A percentile compares a stretch with the other conserved stretches of the same genome.
Conservation (phyloP, 2,113 vertebrate genomes). For the Dendrocopos noguchii region DNA sequence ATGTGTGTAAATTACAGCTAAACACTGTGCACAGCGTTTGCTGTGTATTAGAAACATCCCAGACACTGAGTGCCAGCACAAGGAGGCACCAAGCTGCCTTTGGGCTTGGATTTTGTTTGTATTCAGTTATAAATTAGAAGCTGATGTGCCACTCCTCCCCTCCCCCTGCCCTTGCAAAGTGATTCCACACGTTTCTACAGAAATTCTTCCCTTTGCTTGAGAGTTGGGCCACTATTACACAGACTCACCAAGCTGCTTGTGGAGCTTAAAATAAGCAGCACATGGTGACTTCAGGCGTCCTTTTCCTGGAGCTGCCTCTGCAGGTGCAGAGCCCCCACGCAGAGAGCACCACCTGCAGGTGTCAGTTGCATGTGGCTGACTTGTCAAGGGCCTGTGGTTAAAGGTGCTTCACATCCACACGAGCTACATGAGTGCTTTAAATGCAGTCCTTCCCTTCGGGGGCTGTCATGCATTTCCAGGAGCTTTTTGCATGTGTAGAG, state of each 20-base stretch:
- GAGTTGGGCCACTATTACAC: neutral
- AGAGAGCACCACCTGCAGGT: neutral
- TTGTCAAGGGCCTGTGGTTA: neutral
- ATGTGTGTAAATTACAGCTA: neutral
- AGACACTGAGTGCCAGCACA: neutral
- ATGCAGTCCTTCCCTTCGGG: neutral
- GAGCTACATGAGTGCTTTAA: neutral
- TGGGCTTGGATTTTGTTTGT: slow-evolving; percentile 5
- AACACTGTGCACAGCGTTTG: neutral
- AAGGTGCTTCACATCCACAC: neutral
- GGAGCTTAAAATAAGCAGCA: neutral
- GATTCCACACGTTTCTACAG: neutral
- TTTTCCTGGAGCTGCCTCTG: neutral
- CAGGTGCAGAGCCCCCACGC: neutral
- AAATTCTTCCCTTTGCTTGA: neutral
- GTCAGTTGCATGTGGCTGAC: neutral
- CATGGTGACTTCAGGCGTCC: neutral
- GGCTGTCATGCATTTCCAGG: neutral
- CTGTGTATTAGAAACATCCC: neutral
- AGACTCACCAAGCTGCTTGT: neutral
- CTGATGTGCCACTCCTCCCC: neutral
- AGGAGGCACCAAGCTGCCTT: neutral
- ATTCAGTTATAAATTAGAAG: neutral
- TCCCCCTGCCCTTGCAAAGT: neutral
- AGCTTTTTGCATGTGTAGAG: neutral